phyloP scores from a whole-genome alignment of 2,888 invertebrate species.

The Cephus spinipes region DNA sequence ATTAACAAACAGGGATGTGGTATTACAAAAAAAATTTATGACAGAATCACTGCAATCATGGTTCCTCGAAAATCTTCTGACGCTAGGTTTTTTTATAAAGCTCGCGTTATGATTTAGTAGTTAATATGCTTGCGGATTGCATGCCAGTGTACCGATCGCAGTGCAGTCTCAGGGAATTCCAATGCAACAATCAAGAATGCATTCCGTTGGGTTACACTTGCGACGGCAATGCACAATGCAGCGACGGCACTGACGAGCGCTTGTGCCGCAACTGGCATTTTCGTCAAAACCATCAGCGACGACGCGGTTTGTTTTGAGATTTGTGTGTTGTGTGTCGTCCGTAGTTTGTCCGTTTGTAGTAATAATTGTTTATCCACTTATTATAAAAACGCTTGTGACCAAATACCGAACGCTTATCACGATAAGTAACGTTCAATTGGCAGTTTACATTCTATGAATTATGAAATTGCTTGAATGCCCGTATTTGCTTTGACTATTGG shows the following conservation, averaged over 20 bases:
- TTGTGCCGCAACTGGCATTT: conserved; percentile 70
- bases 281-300: conserved; percentile 57
- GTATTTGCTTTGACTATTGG: not conserved
- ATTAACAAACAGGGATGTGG: not conserved
- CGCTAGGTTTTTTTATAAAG: conserved; percentile 35
- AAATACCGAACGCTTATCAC: not conserved
- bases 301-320: conserved; percentile 64
- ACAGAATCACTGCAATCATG: not conserved
- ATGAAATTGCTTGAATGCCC: not conserved
- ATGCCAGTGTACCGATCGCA: conserved; percentile 60
- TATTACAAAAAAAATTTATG: not conserved
- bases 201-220: conserved; percentile 71
- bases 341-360: conserved; percentile 22
- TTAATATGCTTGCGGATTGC: conserved; percentile 64
- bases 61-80: conserved; percentile 23
- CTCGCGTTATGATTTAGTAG: conserved; percentile 61
- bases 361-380: not conserved
- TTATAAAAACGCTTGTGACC: not conserved
- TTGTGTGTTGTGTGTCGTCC: conserved; percentile 64
- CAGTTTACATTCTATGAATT: not conserved
- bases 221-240: conserved; percentile 73
- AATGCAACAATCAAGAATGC: conserved; percentile 73
- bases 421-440: not conserved
- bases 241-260: conserved; percentile 75
- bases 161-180: conserved; percentile 68